Evolutionary conservation across 2,113 vertebrate genomes (phyloP), one percentile per base, ranked within the genome.

Genomic region (Chrysochloris asiatica): DNA sequence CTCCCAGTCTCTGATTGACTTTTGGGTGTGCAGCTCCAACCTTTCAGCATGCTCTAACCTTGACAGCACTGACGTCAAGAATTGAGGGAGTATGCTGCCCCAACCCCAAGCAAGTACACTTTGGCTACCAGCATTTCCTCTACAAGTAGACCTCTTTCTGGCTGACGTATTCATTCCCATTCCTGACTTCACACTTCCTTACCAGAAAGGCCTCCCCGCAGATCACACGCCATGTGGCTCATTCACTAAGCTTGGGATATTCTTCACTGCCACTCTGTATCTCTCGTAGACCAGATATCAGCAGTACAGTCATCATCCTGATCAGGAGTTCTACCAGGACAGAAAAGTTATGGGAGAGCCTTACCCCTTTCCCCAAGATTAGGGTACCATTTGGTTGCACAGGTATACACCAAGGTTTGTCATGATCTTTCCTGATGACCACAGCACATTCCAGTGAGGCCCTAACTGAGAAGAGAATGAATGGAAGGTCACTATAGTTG

Each of bases 91-190:
- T 81, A 17, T 72, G 38, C 52, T 52, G 36, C 26, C 11, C 77
- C 81, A 91, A 78, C 45, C 78, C 36, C n/a, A 61, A 63, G 71
- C 22, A 65, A 45, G 48, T 14, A 0, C 69, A 11, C 63, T 95
- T 77, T 85, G 75, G 92, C 84, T 65, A 83, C 36, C 48, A 79
- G 45, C 24, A 43, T 56, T 77, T 95, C 76, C 82, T 94, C 36
- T n/a, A 85, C 61, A 81, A 92, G 56, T 24, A n/a, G 13, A 17
- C 38, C 52, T 75, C 43, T 88, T 76, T 93, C 85, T 69, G 65
- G 8, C 33, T 47, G 33, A 48, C 17, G 12, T 19, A 76, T 71
- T 52, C 13, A 76, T 75, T 90, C 77, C 47, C 19, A 83, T 59
- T 85, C 41, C 22, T 77, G 77, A n/a, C 38, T 19, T 88, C 2